These are phyloP conservation scores for Recurvirostra avosetta DNA, from an alignment of 2,113 vertebrate species.

Conservation along the genomic window DNA sequence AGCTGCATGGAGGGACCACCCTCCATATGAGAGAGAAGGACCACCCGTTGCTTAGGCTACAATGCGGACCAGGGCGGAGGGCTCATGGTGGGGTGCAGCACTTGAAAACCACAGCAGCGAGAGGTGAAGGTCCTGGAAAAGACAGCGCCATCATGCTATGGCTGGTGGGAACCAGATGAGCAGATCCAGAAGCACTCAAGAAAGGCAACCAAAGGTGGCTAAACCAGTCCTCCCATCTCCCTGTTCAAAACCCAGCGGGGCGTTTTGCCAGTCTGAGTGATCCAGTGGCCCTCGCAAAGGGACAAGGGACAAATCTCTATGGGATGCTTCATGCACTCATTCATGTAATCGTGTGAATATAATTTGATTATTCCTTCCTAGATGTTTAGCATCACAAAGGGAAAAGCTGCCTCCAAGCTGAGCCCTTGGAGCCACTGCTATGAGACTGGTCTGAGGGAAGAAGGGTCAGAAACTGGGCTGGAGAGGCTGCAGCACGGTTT, in stretches of 20 bases:
- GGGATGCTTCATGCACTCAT: background rate
- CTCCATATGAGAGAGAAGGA: rapidly evolving
- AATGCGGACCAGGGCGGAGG: background rate
- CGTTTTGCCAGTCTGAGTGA: background rate
- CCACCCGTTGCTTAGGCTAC: background rate
- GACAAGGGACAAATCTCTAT: background rate
- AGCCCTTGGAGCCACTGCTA: background rate
- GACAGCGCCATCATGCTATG: rapidly evolving
- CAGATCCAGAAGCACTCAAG: background rate
- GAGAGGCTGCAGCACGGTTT: background rate
- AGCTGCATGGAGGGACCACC: background rate
- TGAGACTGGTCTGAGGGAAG: background rate
- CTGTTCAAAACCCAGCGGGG: background rate
- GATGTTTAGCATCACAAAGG: slow-evolving; percentile 2
- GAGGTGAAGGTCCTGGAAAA: background rate
- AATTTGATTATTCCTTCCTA: slow-evolving; percentile 47
- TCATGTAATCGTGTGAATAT: background rate
- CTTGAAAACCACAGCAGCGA: background rate
- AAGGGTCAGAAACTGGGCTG: background rate
- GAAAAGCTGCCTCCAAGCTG: background rate
- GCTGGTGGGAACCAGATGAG: background rate
- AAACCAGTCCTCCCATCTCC: background rate
- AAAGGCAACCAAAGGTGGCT: background rate
- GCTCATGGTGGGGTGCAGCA: background rate
- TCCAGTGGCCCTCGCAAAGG: background rate